Evolutionary conservation across 2,888 invertebrate genomes (phyloP), one percentile per base, ranked within the genome.

Genomic region (Microplitis manilae): DNA sequence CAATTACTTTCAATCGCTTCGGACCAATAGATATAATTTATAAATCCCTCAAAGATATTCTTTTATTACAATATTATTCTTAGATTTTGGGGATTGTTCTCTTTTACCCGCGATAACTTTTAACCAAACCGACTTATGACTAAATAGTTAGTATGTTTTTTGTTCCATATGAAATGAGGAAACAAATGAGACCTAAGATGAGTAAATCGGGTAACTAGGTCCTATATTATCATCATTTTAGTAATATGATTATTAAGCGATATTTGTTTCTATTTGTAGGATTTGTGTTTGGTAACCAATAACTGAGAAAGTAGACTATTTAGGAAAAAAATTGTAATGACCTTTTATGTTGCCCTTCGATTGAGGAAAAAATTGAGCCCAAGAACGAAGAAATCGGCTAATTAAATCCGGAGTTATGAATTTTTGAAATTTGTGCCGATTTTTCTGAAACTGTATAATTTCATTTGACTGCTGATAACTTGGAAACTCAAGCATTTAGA

Each of bases 1-100:
- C 90, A 90, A 90, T 90, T 90, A 90, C 90, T 89, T 90, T 89
- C 90, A 90, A 90, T 90, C 89, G 89, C 87, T 89, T 87, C 87
- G 87, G 86, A 88, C 90, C 90, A 89, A 89, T 89, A 89, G 88
- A 89, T 90, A 90, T 88, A 89, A 90, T 90, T 90, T 90, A 89
- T 87, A 89, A 89, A 89, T 81, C 81, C 81, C 77, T 67, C 30
- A 30, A 13, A 50, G 50, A 50, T 50, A 50, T 1, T 8, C 38
- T 59, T 38, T 60, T 64, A 40, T 64, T 60, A 65, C 73, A 72
- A 71, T 38, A 64, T 64, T 39, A 40, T 6, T 38, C 9, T 30
- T 30, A 4, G 30, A 30, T 30, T 30, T 30, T 30, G 30, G 30
- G 30, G 30, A 30, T 30, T 30, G 30, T 30, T 30, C 30, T 30